Evolutionary conservation across 2,113 vertebrate genomes (phyloP).

Genomic region (Genyomyrus donnyi): DNA sequence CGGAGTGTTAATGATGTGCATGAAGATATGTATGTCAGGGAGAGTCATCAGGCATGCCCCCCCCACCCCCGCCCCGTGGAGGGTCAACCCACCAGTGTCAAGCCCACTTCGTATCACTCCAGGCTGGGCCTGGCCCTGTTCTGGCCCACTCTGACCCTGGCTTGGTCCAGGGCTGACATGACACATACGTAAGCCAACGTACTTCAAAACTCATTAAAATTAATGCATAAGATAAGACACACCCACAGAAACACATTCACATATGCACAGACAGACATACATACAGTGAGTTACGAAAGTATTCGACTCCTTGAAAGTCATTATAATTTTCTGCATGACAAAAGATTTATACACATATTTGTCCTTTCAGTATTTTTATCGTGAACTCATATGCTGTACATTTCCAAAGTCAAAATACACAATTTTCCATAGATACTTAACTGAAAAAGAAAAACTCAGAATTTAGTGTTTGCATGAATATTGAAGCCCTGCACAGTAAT

Average conservation of each 20-base stretch:
- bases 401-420: too few relatives aligned
- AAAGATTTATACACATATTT: too few relatives aligned
- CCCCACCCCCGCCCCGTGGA: background rate
- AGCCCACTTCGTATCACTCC: background rate
- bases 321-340: too few relatives aligned
- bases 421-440: too few relatives aligned
- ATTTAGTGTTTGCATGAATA: too few relatives aligned
- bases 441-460: too few relatives aligned
- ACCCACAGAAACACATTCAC: too few relatives aligned
- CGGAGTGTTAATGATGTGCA: background rate
- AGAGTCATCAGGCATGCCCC: background rate
- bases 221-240: background rate
- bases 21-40: background rate
- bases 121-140: background rate
- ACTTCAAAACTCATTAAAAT: background rate
- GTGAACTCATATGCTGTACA: too few relatives aligned
- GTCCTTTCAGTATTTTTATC: too few relatives aligned
- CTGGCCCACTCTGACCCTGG: background rate
- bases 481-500: too few relatives aligned
- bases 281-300: background rate
- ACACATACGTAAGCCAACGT: background rate
- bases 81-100: background rate
- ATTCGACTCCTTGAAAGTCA: too few relatives aligned
- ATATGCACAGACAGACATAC: too few relatives aligned
- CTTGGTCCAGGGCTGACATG: background rate